Evolutionary conservation across 1,140 invertebrate species (phyloP), one percentile per base, ranked within the genome.

Genomic region (Philopotamus ludificatus): DNA sequence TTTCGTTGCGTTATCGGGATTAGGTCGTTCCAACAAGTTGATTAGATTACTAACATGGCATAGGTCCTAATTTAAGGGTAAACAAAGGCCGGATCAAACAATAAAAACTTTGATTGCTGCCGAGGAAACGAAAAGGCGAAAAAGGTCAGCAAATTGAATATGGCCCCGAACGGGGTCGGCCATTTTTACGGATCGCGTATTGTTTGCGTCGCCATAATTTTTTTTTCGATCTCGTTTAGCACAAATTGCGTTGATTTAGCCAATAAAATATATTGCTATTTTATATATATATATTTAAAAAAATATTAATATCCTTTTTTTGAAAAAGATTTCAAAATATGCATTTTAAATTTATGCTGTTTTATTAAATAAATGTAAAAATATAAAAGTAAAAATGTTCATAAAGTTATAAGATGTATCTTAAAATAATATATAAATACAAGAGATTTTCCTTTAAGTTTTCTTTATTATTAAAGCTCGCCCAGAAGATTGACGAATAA

Each of bases 101-200:
- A 58, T 58, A 45, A 58, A 58, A 58, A 58, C 55, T 58, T 58
- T 58, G 55, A 58, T 58, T 58, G 55, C 39, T 58, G n/a, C 21
- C 55, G 12, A 18, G 28, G 50, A 26, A 53, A 22, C 1, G 50
- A 22, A 26, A n/a, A 22, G 39, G 55, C 51, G 28, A 58, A 58
- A 58, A 58, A 58, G 55, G 55, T 58, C 55, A 58, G 55, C 55
- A 58, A 58, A 58, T 58, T 58, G 39, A 58, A 58, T 58, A 58
- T 55, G 51, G 25, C 51, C 28, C 51, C 25, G 23, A 16, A 12
- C 23, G 51, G 26, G 23, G 21, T 9, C 22, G 8, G 50, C 50
- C 28, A 34, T 55, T 55, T 28, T 20, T 23, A 34, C 51, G 2
- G 42, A 20, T 12, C 44, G 44, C 10, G 10, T 20, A 47, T 47